Conservation (phyloP, 2,888 invertebrate species). For the Eupithecia insigniata region DNA sequence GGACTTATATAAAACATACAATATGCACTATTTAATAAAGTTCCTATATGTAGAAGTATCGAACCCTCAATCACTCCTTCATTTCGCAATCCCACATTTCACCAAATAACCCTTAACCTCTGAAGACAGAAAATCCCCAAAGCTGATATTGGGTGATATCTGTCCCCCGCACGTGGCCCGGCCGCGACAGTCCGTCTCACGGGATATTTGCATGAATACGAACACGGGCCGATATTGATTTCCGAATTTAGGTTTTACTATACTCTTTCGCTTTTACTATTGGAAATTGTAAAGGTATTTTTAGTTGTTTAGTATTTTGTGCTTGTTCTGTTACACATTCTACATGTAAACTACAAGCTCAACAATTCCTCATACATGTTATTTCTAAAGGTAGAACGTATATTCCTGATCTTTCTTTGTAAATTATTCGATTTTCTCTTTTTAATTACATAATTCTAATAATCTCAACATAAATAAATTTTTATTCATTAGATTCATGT, state of each 20-base stretch:
- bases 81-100: constrained; percentile 5
- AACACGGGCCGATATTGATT: constrained; percentile 29
- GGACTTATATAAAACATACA: not conserved
- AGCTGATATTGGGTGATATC: constrained; percentile 9
- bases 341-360: not conserved
- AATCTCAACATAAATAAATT: not conserved
- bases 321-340: not conserved
- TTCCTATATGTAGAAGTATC: not conserved
- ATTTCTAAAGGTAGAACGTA: not conserved
- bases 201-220: constrained; percentile 42
- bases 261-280: constrained; percentile 16
- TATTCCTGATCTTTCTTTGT: not conserved
- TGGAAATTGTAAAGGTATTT: not conserved
- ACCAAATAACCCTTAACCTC: not conserved
- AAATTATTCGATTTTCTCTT: not conserved
- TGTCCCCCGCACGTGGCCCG: constrained; percentile 7
- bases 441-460: not conserved
- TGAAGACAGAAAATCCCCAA: constrained; percentile 7
- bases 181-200: constrained; percentile 36
- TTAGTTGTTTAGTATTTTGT: not conserved
- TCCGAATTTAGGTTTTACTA: constrained; percentile 19
- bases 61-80: not conserved
- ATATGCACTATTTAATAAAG: not conserved
- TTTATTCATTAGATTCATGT: not conserved
- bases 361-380: not conserved